phyloP scores from a whole-genome alignment of 2,113 vertebrate genomes.

The Jaculus jaculus region DNA sequence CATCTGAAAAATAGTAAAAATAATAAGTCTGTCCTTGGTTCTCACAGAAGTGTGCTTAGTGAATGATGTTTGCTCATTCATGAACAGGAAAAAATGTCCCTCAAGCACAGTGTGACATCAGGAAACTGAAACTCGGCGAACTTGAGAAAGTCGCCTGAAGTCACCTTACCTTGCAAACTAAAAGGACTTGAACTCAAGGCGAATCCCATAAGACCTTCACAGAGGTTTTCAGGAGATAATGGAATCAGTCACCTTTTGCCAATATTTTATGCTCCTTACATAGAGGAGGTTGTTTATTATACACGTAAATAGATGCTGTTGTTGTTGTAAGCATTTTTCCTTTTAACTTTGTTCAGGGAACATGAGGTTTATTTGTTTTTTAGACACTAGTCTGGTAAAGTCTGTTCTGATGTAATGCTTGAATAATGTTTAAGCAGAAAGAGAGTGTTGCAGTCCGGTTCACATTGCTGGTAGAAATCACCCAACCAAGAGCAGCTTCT shows the following conservation, averaged over 20 bases:
- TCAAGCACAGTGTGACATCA: not conserved
- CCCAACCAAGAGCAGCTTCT: too few relatives aligned
- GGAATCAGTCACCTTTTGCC: not conserved
- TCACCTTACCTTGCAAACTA: not conserved
- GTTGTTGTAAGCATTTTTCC: not conserved
- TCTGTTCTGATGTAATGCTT: constrained; percentile 79
- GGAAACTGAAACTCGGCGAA: not conserved
- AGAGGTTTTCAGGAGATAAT: not conserved
- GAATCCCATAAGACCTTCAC: not conserved
- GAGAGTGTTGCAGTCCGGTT: too few relatives aligned
- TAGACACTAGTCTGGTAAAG: constrained; percentile 26
- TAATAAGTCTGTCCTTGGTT: not conserved
- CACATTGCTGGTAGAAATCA: too few relatives aligned
- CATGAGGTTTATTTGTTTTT: constrained; percentile 78
- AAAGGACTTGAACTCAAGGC: not conserved
- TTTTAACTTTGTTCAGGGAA: constrained; percentile 69
- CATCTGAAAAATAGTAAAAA: not conserved
- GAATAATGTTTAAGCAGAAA: constrained; percentile 79
- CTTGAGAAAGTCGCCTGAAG: not conserved
- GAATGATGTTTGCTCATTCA: not conserved
- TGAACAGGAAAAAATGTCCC: not conserved
- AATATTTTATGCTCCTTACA: not conserved
- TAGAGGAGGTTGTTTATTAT: not conserved
- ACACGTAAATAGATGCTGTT: too few relatives aligned
- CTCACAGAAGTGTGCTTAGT: not conserved